Base-by-base conservation (phyloP, 2,797 vertebrate species). In the Dermochelys coriacea region DNA sequence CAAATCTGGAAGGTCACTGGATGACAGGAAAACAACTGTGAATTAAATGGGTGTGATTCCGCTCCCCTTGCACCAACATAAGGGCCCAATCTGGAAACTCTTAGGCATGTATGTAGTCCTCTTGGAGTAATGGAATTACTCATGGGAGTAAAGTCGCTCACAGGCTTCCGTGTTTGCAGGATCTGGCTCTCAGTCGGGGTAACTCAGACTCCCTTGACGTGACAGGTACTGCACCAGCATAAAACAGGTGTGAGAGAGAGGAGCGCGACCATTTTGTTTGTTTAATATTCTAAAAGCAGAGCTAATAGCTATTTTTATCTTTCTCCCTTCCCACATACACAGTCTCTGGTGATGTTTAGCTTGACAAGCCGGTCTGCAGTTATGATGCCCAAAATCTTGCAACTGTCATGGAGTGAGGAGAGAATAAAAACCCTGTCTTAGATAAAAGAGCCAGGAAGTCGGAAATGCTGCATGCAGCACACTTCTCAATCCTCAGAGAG, bases 281-380 rank as follows among this genome's bases (percentile, higher is more conserved):
- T 86, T 96, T 89, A 59, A 81, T 61, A 82, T 97, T 95, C 96
- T 49, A 88, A 94, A 92, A 95, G 90, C 88, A 94, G 51, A 93
- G 90, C 82, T 96, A 95, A 94, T 95, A 82, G 93, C 95, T 97
- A 95, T 97, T 97, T 97, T 95, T 94, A 84, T 88, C 93, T 94
- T 93, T 95, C 93, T 91, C 89, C 51, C 91, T 91, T 96, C 95
- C 96, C 95, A 95, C 94, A 15, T 96, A 96, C 84, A 2, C 93
- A 95, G 95, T 93, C 91, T 89, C 91, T 7, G 95, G 86, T 95
- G 96, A 95, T 94, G 90, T 61, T 93, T 41, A 86, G 93, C 93
- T 95, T 96, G 95, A 97, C 95, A 96, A 91, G 87, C 91, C 77
- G 83, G 93, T 94, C 96, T 97, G 97, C 94, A 80, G 93, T 87